Evolutionary conservation across 2,888 invertebrate species (phyloP).

Genomic region (Erebia aethiops): DNA sequence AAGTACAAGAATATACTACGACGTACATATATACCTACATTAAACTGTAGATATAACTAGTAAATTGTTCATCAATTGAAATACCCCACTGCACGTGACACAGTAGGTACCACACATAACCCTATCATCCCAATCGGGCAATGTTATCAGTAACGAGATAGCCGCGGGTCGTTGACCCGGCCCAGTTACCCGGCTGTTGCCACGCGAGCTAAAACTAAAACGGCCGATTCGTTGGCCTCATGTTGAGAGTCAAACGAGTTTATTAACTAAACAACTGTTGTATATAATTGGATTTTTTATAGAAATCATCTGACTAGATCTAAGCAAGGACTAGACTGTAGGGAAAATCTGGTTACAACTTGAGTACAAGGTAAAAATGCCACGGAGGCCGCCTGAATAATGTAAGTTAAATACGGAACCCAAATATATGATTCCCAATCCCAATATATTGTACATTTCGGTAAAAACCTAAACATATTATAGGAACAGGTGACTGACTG

Average conservation of each 20-base stretch:
- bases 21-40: neutral
- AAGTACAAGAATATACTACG: no score
- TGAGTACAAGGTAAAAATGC: no score
- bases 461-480: no score
- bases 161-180: constrained; percentile 57
- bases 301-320: no score
- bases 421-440: no score
- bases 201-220: constrained; percentile 27
- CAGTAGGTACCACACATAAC: neutral
- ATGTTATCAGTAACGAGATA: constrained; percentile 27
- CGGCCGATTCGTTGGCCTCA: neutral
- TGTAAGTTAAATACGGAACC: no score
- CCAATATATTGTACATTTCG: no score
- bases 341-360: no score
- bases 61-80: neutral
- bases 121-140: constrained; percentile 14
- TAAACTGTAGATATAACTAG: neutral
- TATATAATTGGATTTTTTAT: neutral
- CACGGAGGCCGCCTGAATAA: no score
- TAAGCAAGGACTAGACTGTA: no score
- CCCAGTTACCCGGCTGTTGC: constrained; percentile 50
- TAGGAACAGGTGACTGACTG: no score
- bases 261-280: neutral
- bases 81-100: neutral
- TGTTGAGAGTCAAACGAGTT: neutral